A percentile compares a stretch with the other conserved stretches of the same genome.
Conservation (phyloP, 2,113 vertebrate genomes). For the Limnothrissa miodon region DNA sequence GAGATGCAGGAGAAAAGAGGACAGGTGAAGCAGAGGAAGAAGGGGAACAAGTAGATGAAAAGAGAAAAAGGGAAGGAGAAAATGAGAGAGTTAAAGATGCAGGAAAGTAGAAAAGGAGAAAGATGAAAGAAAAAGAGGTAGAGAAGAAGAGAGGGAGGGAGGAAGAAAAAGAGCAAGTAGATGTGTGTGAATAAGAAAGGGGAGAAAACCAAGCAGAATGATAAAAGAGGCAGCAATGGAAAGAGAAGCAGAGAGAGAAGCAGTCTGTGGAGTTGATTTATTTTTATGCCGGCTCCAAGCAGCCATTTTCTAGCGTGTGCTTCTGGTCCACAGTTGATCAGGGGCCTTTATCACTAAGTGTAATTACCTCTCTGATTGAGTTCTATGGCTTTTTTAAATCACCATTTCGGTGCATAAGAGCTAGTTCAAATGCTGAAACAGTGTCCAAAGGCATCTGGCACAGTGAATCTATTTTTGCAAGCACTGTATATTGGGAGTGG, state of each 20-base stretch:
- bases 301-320: slow-evolving; percentile 22
- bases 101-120: neutral
- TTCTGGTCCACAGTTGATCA: neutral
- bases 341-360: neutral
- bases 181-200: neutral
- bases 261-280: neutral
- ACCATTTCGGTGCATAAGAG: neutral
- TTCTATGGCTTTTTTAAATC: neutral
- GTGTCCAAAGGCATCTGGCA: neutral
- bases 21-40: neutral
- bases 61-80: neutral
- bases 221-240: neutral
- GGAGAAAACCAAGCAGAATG: neutral
- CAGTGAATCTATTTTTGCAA: neutral
- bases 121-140: neutral
- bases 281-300: slow-evolving; percentile 15
- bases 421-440: neutral
- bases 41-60: neutral
- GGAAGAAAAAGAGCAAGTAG: neutral
- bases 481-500: neutral
- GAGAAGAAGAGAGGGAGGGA: neutral
- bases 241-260: neutral
- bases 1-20: neutral
- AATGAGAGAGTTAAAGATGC: too few relatives aligned
- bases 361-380: neutral